These are phyloP conservation scores for Odontamblyopus lacepedii DNA, from an alignment of 2,797 vertebrate genomes.

Conservation along the genomic window DNA sequence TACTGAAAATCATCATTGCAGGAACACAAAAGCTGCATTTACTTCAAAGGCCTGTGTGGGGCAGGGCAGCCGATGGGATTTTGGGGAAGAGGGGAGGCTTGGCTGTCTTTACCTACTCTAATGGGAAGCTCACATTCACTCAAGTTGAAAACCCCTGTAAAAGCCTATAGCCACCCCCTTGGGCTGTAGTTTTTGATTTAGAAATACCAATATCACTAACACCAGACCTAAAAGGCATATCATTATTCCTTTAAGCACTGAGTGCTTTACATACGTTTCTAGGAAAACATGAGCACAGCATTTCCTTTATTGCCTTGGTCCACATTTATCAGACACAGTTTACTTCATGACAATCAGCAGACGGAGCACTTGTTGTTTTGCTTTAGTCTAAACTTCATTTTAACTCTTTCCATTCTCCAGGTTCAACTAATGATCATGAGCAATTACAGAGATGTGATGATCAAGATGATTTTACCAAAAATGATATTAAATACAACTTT, in stretches of 20 bases:
- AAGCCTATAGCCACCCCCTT: neutral
- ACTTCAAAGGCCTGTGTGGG: no score
- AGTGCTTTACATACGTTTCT: neutral
- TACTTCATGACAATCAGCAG: neutral
- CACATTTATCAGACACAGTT: neutral
- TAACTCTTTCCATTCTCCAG: neutral
- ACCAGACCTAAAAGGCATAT: neutral
- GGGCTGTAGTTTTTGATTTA: neutral
- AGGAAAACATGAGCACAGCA: neutral
- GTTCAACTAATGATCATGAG: neutral
- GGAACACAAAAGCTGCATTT: no score
- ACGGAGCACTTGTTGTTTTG: neutral
- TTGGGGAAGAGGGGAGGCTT: no score
- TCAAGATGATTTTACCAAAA: neutral
- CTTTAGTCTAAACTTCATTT: neutral
- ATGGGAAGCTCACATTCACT: no score
- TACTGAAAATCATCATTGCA: no score
- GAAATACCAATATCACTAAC: neutral
- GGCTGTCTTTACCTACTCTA: no score
- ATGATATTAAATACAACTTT: neutral
- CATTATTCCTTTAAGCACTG: neutral
- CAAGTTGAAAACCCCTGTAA: no score
- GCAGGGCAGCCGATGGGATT: no score
- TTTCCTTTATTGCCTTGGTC: neutral
- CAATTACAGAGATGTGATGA: neutral